phyloP scores from a whole-genome alignment of 2,113 vertebrate genomes.

The Elanus axillaris region DNA sequence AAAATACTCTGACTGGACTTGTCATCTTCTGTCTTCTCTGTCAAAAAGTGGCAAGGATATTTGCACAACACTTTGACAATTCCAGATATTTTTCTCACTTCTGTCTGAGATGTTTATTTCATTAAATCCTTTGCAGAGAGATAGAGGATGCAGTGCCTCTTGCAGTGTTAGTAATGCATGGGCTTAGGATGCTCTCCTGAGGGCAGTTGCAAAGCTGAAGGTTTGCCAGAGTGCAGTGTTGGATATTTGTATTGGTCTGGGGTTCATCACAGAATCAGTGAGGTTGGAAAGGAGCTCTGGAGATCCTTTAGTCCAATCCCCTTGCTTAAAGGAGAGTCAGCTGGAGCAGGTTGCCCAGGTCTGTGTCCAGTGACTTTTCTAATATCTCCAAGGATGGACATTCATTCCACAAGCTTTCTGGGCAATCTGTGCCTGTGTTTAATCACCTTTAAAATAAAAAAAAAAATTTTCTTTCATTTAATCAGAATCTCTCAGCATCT shows the following conservation, averaged over 20 bases:
- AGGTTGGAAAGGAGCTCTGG: not conserved
- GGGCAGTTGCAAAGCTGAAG: not conserved
- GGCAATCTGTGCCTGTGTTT: not conserved
- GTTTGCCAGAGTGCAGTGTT: not conserved
- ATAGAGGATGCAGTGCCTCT: not conserved
- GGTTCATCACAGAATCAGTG: not conserved
- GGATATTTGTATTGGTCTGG: not conserved
- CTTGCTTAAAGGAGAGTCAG: not conserved
- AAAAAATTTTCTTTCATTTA: not conserved
- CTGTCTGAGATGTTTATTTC: not conserved
- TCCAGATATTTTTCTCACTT: not conserved
- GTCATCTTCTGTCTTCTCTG: not conserved
- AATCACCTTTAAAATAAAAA: not conserved
- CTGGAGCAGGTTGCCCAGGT: not conserved
- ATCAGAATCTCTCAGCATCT: not conserved
- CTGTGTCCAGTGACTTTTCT: not conserved
- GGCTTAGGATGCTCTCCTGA: not conserved
- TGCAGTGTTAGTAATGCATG: not conserved
- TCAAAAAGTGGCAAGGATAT: not conserved
- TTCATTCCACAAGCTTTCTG: not conserved
- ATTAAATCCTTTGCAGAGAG: not conserved
- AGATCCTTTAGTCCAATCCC: not conserved
- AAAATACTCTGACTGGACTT: not conserved
- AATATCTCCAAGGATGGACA: not conserved
- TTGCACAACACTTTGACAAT: not conserved